Conservation (phyloP, 2,797 vertebrate genomes). For the Pseudomugil tenellus region DNA sequence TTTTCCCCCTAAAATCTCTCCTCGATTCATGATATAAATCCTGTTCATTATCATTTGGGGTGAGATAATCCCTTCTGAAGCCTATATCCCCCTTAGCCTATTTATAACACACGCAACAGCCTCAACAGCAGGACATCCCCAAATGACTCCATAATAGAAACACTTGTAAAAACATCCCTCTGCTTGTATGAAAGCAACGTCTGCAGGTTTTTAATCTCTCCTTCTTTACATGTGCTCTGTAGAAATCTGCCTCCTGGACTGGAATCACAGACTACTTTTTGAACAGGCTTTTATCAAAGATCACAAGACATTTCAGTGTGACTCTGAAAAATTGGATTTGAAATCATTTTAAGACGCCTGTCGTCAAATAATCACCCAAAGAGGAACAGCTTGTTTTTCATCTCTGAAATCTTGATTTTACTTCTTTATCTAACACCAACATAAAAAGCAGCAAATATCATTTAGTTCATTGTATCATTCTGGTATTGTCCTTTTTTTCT, state of each 20-base stretch:
- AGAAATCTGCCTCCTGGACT: too few relatives aligned
- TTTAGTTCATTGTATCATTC: constrained; percentile 1
- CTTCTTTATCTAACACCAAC: background rate
- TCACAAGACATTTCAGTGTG: background rate
- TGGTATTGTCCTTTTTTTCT: constrained; percentile 12
- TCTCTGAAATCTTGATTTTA: background rate
- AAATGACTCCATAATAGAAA: constrained; percentile 28
- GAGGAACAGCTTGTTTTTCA: background rate
- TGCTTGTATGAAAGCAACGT: constrained; percentile 9
- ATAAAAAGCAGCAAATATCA: background rate
- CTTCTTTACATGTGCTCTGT: too few relatives aligned
- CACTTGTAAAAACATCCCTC: constrained; percentile 5
- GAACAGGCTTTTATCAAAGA: background rate
- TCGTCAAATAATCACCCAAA: background rate
- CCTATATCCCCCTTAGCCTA: constrained; percentile 34
- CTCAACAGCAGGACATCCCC: constrained; percentile 36
- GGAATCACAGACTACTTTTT: background rate
- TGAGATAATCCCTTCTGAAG: constrained; percentile 53
- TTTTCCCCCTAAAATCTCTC: constrained; percentile 26
- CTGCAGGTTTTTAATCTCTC: too few relatives aligned
- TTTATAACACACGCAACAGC: constrained; percentile 51
- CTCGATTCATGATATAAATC: constrained; percentile 48
- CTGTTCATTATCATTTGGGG: constrained; percentile 53
- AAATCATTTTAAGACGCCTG: background rate
- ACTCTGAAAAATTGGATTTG: background rate